Conservation (phyloP, 2,797 vertebrate species). For the Mormyrus proboscirostris region DNA sequence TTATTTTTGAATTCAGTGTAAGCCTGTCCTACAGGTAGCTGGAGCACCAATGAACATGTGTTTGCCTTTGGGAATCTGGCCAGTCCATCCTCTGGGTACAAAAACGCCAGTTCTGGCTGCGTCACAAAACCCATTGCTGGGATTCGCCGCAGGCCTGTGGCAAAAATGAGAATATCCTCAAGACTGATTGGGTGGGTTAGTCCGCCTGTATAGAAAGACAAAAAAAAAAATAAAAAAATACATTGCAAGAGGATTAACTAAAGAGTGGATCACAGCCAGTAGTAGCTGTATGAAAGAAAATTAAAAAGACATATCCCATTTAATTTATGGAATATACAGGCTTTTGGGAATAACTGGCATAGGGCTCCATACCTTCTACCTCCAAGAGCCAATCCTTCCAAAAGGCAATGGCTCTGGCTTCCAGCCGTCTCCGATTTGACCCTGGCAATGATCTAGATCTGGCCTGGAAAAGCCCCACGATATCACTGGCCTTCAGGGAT, state of each 20-base stretch:
- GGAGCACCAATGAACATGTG: not conserved
- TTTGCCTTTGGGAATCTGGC: not conserved
- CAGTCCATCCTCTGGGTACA: not conserved
- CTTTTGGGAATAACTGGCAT: not conserved
- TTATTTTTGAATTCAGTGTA: constrained; percentile 10
- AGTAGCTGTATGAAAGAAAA: not conserved
- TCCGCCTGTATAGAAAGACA: not conserved
- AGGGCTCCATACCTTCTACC: not conserved
- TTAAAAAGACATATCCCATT: not conserved
- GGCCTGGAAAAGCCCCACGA: constrained; percentile 3
- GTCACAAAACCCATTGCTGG: not conserved
- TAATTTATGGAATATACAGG: not conserved
- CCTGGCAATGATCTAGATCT: constrained; percentile 9
- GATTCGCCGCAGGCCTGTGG: not conserved
- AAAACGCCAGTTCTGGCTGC: not conserved
- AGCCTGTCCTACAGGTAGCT: not conserved
- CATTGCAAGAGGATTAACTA: not conserved
- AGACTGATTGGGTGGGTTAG: not conserved
- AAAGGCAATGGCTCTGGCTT: constrained; percentile 16
- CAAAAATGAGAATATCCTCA: not conserved
- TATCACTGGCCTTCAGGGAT: constrained; percentile 17
- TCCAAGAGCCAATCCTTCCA: constrained; percentile 9
- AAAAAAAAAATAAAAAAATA: not conserved
- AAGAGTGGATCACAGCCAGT: not conserved
- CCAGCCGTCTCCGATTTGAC: constrained; percentile 11